Conservation (phyloP, 2,797 vertebrate species). For the Bucorvus abyssinicus region DNA sequence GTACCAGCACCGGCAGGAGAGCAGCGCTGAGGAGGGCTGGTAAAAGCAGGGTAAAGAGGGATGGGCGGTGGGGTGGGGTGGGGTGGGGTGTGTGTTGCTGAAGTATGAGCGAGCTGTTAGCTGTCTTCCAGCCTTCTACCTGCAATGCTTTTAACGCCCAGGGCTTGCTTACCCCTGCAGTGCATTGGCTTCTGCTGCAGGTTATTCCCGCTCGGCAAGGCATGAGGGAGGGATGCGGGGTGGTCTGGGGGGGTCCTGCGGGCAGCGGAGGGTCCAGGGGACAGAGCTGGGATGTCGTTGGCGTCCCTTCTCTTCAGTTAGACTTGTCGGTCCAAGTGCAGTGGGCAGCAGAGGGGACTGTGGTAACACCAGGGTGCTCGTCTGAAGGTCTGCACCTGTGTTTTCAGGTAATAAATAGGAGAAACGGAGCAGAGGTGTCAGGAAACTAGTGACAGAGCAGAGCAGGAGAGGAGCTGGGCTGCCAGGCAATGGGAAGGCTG, state of each 20-base stretch:
- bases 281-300: too few species aligned
- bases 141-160: rapidly evolving
- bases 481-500: neutral
- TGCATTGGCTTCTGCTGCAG: neutral
- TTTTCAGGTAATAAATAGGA: neutral
- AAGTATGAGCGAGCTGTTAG: neutral
- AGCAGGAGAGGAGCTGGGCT: neutral
- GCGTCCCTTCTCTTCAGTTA: neutral
- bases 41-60: neutral
- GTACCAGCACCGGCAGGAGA: neutral
- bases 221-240: rapidly evolving
- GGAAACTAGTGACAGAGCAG: rapidly evolving
- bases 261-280: neutral
- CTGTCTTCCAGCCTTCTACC: neutral
- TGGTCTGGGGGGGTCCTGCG: neutral
- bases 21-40: neutral
- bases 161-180: rapidly evolving
- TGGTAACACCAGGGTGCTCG: neutral
- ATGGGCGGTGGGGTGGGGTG: too few species aligned
- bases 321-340: too few species aligned
- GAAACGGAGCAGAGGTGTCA: rapidly evolving
- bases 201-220: rapidly evolving
- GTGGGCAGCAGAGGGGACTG: neutral
- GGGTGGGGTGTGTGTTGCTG: too few species aligned
- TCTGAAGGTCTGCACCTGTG: neutral